Base-by-base conservation (phyloP, 1,140 invertebrate species). In the Heliothis virescens region DNA sequence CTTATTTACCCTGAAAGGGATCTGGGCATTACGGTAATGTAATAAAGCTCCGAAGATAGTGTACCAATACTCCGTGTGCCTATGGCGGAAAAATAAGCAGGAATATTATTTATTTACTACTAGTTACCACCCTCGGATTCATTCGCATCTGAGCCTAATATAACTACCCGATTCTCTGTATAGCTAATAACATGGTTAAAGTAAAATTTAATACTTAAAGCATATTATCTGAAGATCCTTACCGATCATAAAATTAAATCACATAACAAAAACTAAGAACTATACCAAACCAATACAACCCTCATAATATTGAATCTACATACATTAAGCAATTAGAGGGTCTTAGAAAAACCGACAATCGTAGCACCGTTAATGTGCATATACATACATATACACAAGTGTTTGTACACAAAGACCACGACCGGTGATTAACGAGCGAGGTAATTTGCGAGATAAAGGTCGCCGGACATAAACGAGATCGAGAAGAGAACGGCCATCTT, bases 381-480 rank as follows among this genome's bases (percentile, higher is more conserved):
- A 34, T 3, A 21, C 18, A 41, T 48, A 4, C 29, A 16, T 48
- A 16, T 48, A 13, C 59, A 34, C 3, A 12, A 21, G 34, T 63
- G 34, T 47, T 41, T 16, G 62, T 48, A 63, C n/a, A 65, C 62
- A 65, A 60, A 73, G 47, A 26, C 57, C 12, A 53, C n/a, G n/a
- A n/a, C n/a, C n/a, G 59, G 81, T 85, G 81, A 85, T 83, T 85
- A 83, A 85, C 77, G 81, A 83, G 76, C 72, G 13, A 57, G 60
- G 79, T 81, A 83, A 83, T 85, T 85, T 83, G 82, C 57, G 59
- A 59, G 52, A 74, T 74, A 79, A 50, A 83, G 78, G 65, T 72
- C 71, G 29, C 67, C 63, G 48, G 78, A 83, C 81, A 82, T 75
- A 72, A 76, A 47, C 72, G 52, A 50, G 47, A 29, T 29, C 16